Base-by-base conservation (phyloP, 2,888 invertebrate species). In the Lottia gigantea region DNA sequence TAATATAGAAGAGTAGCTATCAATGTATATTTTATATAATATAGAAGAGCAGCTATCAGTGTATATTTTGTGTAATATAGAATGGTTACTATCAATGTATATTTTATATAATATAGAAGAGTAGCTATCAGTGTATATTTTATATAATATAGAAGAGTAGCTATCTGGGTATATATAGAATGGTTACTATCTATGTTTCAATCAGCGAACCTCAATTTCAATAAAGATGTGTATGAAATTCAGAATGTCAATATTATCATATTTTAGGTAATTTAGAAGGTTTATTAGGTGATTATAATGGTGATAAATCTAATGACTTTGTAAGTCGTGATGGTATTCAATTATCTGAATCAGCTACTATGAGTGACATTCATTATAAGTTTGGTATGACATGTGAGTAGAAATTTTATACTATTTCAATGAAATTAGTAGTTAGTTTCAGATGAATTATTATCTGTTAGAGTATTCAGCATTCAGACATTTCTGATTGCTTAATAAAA, bases 351-450 rank as follows among this genome's bases (percentile, higher is more conserved):
- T 67, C 75, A 26, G 70, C 80, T 25, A 74, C 72, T 40, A 80
- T 82, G 78, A 67, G 75, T 66, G 75, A 77, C 7, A 74, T 85
- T 7, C 84, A 85, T 75, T 80, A 79, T 64, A 64, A 73, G 12
- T 85, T 85, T 76, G 85, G 85, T 46, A 76, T 82, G 80, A 77
- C 83, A 19, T 85, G 85, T 85, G 79, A 82, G 85, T 80, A 40
- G 15, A 11, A 12, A 6, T 40, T 8, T 6, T 6, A 8, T 8
- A 40, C 40, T 8, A 31, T 31, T 31, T 6, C 6, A 6, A 6
- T 31, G 31, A 31, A n/a, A n/a, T 31, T 31, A 31, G 31, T 31
- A 31, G 31, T 2, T 40, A 6, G 40, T 11, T 40, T 40, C 40
- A 8, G 6, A 40, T 40, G 7, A 8, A 6, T 8, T 40, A 8